Evolutionary conservation across 2,888 invertebrate genomes (phyloP).

Genomic region (Dolichopus griseipennis): DNA sequence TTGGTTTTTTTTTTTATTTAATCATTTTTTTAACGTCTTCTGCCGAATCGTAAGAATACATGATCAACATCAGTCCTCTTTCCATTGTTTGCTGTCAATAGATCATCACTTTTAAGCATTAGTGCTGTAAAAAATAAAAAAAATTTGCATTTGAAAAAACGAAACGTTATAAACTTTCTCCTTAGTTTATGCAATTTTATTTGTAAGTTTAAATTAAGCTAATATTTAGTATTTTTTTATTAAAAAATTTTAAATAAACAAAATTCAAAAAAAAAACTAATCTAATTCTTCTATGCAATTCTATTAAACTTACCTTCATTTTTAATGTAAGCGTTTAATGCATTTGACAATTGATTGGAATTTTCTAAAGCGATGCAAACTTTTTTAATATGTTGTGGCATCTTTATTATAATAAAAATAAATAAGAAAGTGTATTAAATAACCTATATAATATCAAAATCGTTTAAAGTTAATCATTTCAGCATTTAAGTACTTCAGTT

Average conservation of each 20-base stretch:
- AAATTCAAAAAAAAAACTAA: too few relatives aligned
- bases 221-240: too few relatives aligned
- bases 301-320: slow-evolving; percentile 36
- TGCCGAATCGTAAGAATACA: slow-evolving; percentile 81
- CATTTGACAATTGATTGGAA: slow-evolving; percentile 38
- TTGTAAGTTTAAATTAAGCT: too few relatives aligned
- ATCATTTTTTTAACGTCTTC: slow-evolving; percentile 53
- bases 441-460: too few relatives aligned
- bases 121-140: slow-evolving; percentile 28
- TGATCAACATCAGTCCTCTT: slow-evolving; percentile 85
- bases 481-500: too few relatives aligned
- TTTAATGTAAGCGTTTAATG: slow-evolving; percentile 39
- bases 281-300: neutral
- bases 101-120: slow-evolving; percentile 38
- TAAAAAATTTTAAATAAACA: too few relatives aligned
- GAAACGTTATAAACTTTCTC: too few relatives aligned
- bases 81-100: slow-evolving; percentile 48
- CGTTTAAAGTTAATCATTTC: too few relatives aligned
- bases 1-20: neutral
- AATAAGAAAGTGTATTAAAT: neutral
- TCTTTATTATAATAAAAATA: slow-evolving; percentile 22
- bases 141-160: neutral
- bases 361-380: slow-evolving; percentile 50
- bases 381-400: slow-evolving; percentile 49
- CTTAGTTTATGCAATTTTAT: too few relatives aligned